Percentiles rank a stretch among this genome's conserved stretches.
Conservation (phyloP, 1,140 invertebrate genomes). For the Tetragnatha versicolor region DNA sequence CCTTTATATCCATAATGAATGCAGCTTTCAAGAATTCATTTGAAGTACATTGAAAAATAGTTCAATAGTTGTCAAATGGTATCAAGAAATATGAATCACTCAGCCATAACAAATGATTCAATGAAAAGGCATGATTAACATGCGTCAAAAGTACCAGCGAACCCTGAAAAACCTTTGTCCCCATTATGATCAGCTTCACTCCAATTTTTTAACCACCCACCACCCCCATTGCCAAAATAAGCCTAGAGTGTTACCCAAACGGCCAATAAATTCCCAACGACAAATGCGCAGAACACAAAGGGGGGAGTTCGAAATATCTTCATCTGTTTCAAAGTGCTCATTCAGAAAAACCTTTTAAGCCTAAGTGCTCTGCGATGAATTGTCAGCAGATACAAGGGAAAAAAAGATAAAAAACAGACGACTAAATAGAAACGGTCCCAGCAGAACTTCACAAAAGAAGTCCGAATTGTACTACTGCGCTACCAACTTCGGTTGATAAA, state of each 20-base stretch:
- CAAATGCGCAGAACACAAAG: constrained; percentile 31
- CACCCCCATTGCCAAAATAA: too few relatives aligned
- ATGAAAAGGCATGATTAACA: too few relatives aligned
- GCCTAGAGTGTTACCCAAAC: constrained; percentile 14
- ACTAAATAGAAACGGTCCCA: constrained; percentile 34
- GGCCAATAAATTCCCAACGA: constrained; percentile 33
- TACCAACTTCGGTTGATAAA: constrained; percentile 43
- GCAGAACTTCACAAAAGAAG: constrained; percentile 24
- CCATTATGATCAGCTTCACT: too few relatives aligned
- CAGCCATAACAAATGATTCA: too few relatives aligned
- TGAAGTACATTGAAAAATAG: too few relatives aligned
- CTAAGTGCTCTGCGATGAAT: constrained; percentile 43
- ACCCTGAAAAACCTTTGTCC: too few relatives aligned
- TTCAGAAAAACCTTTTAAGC: constrained; percentile 53
- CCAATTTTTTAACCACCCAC: too few relatives aligned
- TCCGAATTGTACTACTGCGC: constrained; percentile 18
- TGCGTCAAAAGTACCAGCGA: too few relatives aligned
- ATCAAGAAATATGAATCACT: too few relatives aligned
- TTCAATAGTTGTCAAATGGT: too few relatives aligned
- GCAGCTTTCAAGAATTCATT: too few relatives aligned
- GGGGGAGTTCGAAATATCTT: constrained; percentile 49
- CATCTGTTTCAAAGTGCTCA: constrained; percentile 50
- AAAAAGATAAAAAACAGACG: constrained; percentile 1
- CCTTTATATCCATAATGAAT: too few relatives aligned
- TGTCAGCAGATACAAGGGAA: constrained; percentile 1